Percentiles rank a stretch among this genome's conserved stretches.
Conservation (phyloP, 2,797 vertebrate genomes). For the Malurus splendens region DNA sequence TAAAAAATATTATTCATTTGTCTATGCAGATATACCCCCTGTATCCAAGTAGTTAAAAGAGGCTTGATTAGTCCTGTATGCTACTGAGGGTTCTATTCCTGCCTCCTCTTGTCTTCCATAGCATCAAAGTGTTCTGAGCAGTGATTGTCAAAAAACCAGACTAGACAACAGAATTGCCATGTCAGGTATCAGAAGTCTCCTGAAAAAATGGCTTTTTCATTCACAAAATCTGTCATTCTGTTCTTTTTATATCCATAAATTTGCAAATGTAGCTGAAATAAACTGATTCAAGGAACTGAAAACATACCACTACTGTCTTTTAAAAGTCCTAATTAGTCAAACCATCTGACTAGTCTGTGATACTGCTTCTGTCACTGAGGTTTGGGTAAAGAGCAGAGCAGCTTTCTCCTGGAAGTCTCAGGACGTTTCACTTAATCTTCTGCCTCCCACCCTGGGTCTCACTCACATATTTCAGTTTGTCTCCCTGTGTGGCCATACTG, state of each 20-base stretch:
- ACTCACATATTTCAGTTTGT: slow-evolving; percentile 21
- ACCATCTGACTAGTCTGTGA: neutral
- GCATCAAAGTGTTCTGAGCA: neutral
- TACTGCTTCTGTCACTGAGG: neutral
- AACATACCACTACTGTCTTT: neutral
- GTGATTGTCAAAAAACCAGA: neutral
- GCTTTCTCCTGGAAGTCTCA: slow-evolving; percentile 5
- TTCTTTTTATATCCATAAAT: neutral
- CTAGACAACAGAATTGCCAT: neutral
- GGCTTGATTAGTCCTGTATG: neutral
- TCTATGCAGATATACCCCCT: neutral
- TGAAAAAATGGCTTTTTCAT: neutral
- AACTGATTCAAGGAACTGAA: neutral
- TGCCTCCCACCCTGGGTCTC: neutral
- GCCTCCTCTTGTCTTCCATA: neutral
- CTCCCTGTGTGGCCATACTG: slow-evolving; percentile 36
- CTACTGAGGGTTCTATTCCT: neutral
- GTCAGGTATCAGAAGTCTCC: neutral
- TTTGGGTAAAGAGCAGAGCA: neutral
- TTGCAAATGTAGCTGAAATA: neutral
- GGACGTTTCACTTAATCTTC: slow-evolving; percentile 22
- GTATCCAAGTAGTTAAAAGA: neutral
- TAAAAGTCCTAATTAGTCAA: neutral
- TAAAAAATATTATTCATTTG: neutral
- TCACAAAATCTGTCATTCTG: neutral